Evolutionary conservation across 2,888 invertebrate genomes (phyloP), one percentile per base, ranked within the genome.

Genomic region (Drosophila hamatofila): DNA sequence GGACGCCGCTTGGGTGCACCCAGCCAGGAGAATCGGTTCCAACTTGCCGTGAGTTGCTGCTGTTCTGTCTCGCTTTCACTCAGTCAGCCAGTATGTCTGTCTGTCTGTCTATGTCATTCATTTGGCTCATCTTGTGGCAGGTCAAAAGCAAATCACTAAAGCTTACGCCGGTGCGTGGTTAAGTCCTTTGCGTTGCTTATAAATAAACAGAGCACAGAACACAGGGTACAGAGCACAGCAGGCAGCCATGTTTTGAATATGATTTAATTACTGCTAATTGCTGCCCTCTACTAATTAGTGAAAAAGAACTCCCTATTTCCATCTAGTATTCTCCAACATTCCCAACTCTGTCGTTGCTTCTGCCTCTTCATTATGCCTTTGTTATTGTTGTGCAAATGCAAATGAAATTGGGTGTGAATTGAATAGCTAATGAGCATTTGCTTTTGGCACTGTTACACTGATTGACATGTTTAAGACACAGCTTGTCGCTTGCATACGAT

Each of bases 201-300:
- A 79, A 75, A 78, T 72, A 86, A 86, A 75, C 72, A 75, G 63
- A 57, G 37, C 30, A 6, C 42, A 49, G 46, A n/a, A 14, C 46
- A 73, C 72, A 74, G 64, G 55, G 41, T 37, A 14, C 46, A 46
- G 46, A 12, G 23, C 35, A 51, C 23, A 59, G 42, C n/a, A 42
- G 59, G 11, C 49, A 12, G 41, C 33, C 55, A 64, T 70, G 75
- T 78, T 87, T 72, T 73, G 82, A 84, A 87, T 78, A 81, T 87
- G 74, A 84, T 80, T 81, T 81, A 87, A 87, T 87, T 84, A 84
- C 80, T 69, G 69, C 80, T 76, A 81, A 84, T 86, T 86, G 75
- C 75, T 51, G 59, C 52, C 67, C 71, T 59, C 51, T 54, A 69
- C 78, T 84, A 87, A 84, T 84, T 86, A 84, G 74, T 70, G 51